Base-by-base conservation (phyloP, 2,888 invertebrate species). In the Hemithea aestivaria region DNA sequence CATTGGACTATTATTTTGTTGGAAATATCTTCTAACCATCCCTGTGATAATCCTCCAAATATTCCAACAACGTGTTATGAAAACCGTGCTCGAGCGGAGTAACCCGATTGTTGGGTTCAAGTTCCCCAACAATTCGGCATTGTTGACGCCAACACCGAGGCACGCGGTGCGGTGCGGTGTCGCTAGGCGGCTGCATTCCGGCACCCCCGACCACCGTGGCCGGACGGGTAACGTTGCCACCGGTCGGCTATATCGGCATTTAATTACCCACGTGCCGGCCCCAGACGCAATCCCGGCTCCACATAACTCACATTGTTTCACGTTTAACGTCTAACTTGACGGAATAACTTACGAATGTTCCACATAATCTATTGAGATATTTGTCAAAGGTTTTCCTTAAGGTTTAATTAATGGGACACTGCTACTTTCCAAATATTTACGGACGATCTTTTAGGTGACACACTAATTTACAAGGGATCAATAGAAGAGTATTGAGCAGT, bases 181-280 rank as follows among this genome's bases (percentile, higher is more conserved):
- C 64, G 16, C 3, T 5, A 16, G 16, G 16, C 16, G 16, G 16
- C 16, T 16, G 66, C 64, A 77, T 77, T 69, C 71, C 65, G 33
- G 59, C 61, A 66, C 73, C 75, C 76, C 74, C 67, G 34, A 35
- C 66, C 70, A 68, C 40, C 27, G 32, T 43, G 44, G 41, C 51
- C 39, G 43, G 38, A 42, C 75, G 73, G 33, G 23, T 27, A 10
- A 72, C 66, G 16, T 9, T 62, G 69, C 68, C 38, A 24, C 26
- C 45, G 48, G 37, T 44, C 40, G 38, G 48, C 44, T 68, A 62
- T 76, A 70, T 69, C 59, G 85, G 83, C 79, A 87, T 87, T 85
- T 87, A 87, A 85, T 87, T 87, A 87, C 75, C 79, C 82, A 76
- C 83, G 80, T 80, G 73, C 84, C 79, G 56, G 51, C 36, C 59